Evolutionary conservation across 2,888 invertebrate species (phyloP).

Genomic region (Zaprionus obscuricornis): DNA sequence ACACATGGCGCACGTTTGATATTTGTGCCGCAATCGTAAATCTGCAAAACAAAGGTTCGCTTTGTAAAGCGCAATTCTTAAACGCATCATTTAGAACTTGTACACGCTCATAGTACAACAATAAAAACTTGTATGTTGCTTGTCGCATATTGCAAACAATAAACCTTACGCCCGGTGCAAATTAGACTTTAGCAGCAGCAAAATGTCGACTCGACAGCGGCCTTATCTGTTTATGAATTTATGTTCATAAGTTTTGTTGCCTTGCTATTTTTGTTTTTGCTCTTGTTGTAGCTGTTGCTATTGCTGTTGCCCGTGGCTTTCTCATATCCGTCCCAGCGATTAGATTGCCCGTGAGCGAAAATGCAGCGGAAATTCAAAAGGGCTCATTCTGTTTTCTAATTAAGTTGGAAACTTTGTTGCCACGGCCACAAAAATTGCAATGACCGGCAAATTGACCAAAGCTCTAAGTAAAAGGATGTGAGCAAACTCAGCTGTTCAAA

Average conservation of each 20-base stretch:
- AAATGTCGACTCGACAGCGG: conserved; percentile 1
- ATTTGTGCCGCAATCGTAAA: conserved; percentile 56
- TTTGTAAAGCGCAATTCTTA: conserved; percentile 43
- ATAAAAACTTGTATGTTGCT: conserved; percentile 56
- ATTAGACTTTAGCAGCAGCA: conserved; percentile 61
- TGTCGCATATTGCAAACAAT: conserved; percentile 38
- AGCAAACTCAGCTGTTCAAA: conserved; percentile 15
- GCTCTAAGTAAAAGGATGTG: conserved; percentile 31
- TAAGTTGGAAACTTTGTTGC: conserved; percentile 58
- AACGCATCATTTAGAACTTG: not conserved
- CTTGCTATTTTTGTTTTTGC: too few relatives aligned
- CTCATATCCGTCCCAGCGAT: conserved; percentile 78
- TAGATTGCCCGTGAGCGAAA: conserved; percentile 55
- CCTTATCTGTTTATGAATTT: conserved; percentile 71
- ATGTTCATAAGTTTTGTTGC: conserved; percentile 52
- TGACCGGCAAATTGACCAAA: conserved; percentile 18
- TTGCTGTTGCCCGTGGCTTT: conserved; percentile 58
- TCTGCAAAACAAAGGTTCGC: conserved; percentile 41
- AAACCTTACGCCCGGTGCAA: conserved; percentile 49
- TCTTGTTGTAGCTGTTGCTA: too few relatives aligned
- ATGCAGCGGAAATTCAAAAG: conserved; percentile 71
- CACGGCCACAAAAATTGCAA: conserved; percentile 31
- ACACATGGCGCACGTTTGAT: conserved; percentile 13
- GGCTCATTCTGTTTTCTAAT: conserved; percentile 52
- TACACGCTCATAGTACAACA: conserved; percentile 13